These are phyloP conservation scores for Pegea sp. DNA, from an alignment of 23 tunicate genomes.

Conservation along the genomic window DNA sequence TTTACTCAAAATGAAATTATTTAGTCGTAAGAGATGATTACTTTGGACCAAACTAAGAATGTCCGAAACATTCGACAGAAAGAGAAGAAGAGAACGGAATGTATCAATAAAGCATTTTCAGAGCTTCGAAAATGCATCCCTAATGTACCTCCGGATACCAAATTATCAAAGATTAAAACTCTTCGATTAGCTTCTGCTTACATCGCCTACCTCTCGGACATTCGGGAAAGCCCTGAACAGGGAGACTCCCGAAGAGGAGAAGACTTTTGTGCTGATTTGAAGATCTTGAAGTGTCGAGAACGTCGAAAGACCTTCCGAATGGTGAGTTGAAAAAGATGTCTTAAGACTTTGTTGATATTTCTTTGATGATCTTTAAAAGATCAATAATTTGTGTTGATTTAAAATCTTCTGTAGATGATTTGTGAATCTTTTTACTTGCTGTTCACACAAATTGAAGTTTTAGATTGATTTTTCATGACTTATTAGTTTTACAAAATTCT, in stretches of 20 bases:
- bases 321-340: no score
- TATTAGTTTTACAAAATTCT: no score
- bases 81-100: conserved; percentile 79
- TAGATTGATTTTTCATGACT: no score
- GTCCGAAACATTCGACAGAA: conserved; percentile 34
- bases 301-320: no score
- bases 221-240: conserved; percentile 18
- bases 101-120: conserved; percentile 71
- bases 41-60: conserved; percentile 5
- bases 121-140: conserved; percentile 78
- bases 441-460: no score
- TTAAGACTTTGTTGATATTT: no score
- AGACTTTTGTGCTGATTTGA: conserved; percentile 37
- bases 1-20: no score
- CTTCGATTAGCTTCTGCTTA: conserved; percentile 67
- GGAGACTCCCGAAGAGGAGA: conserved; percentile 10
- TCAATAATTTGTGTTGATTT: no score
- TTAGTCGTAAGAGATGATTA: no score
- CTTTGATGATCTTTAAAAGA: no score
- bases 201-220: conserved; percentile 44
- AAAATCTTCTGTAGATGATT: no score
- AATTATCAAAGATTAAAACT: conserved; percentile 86
- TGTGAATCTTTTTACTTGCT: no score
- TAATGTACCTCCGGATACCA: conserved; percentile 78
- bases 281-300: conserved; percentile 2